phyloP scores from a whole-genome alignment of 2,113 vertebrate genomes.

The Amblyornis subalaris region DNA sequence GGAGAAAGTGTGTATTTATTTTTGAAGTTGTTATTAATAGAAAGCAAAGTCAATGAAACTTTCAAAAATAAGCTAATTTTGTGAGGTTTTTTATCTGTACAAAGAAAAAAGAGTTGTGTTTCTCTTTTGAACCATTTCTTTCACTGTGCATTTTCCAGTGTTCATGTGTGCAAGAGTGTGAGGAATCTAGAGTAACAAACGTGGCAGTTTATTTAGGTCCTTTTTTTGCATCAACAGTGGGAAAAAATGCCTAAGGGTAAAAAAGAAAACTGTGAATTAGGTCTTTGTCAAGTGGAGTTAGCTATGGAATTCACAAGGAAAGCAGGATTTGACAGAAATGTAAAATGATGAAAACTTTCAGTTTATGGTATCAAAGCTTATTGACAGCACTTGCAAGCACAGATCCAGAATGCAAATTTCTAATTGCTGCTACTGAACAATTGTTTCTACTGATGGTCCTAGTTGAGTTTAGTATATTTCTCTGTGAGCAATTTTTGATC shows the following conservation, averaged over 20 bases:
- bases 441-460: not conserved
- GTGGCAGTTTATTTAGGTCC: not conserved
- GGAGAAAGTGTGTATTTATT: not conserved
- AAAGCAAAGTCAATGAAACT: not conserved
- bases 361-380: not conserved
- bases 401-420: not conserved
- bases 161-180: not conserved
- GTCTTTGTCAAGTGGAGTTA: slow-evolving; percentile 26
- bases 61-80: not conserved
- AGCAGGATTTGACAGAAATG: not conserved
- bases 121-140: not conserved
- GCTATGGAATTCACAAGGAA: not conserved
- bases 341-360: not conserved
- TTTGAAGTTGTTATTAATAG: not conserved
- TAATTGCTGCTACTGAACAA: not conserved
- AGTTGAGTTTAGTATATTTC: not conserved
- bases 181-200: not conserved
- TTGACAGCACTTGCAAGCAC: not conserved
- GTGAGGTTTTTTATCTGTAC: not conserved
- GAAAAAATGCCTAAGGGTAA: not conserved
- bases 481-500: not conserved
- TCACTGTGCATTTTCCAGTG: not conserved
- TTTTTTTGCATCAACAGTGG: not conserved
- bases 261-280: not conserved
- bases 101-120: not conserved